Conservation (phyloP, 2,888 invertebrate genomes). For the Ferrisia virgata region DNA sequence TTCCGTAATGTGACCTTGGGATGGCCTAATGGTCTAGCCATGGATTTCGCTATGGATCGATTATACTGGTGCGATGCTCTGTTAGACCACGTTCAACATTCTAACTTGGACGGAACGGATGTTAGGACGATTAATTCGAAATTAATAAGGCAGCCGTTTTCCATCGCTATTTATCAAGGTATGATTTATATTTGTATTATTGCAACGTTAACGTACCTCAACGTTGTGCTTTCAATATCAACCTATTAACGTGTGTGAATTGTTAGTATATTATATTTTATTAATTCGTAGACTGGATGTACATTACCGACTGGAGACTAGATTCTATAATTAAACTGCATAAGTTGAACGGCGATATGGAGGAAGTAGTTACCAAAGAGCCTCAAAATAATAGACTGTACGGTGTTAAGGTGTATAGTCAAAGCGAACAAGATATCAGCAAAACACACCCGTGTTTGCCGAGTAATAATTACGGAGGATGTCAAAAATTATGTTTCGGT, state of each 20-base stretch:
- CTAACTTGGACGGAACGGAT: conserved; percentile 85
- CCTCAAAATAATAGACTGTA: conserved; percentile 87
- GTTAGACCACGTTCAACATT: conserved; percentile 92
- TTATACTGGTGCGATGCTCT: conserved; percentile 97
- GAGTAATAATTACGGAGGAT: conserved; percentile 74
- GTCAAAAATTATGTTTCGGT: conserved; percentile 93
- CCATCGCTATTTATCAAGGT: conserved; percentile 77
- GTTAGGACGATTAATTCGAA: conserved; percentile 84
- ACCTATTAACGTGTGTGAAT: conserved; percentile 49
- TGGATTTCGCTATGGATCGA: conserved; percentile 82
- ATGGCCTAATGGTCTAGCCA: conserved; percentile 95
- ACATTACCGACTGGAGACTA: conserved; percentile 94
- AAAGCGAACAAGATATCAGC: conserved; percentile 67
- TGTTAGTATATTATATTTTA: not conserved
- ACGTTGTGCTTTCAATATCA: not conserved
- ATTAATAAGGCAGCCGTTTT: conserved; percentile 85
- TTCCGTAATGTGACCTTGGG: conserved; percentile 89
- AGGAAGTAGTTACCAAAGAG: conserved; percentile 80
- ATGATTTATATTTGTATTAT: not conserved
- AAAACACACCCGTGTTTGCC: conserved; percentile 73
- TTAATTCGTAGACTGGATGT: conserved; percentile 75
- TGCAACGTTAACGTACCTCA: not conserved
- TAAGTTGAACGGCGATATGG: conserved; percentile 83
- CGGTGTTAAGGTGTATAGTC: conserved; percentile 85
- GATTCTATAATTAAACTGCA: conserved; percentile 89